Percentiles rank a stretch among this genome's conserved stretches.
Conservation (phyloP, 2,797 vertebrate species). For the Anguilla anguilla region DNA sequence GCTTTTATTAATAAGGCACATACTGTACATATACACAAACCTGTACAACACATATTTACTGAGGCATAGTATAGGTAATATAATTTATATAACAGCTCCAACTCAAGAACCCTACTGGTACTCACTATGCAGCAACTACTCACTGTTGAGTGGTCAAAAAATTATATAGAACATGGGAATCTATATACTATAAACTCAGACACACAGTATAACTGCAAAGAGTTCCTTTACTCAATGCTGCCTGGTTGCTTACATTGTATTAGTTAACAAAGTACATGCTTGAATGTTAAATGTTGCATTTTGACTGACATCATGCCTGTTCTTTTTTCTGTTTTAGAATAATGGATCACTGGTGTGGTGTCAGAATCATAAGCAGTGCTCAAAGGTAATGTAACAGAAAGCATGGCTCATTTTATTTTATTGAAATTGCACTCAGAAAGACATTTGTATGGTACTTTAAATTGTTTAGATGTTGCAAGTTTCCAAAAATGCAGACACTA, state of each 20-base stretch:
- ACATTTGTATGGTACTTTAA: not conserved
- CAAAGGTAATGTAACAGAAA: conserved; percentile 81
- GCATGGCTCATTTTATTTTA: conserved; percentile 1
- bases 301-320: not conserved
- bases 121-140: not conserved
- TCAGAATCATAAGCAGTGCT: conserved; percentile 97
- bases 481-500: not conserved
- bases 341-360: conserved; percentile 96
- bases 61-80: not conserved
- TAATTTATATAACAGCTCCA: not conserved
- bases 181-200: not conserved
- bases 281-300: not conserved
- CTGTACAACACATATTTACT: not conserved
- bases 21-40: not conserved
- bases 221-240: not conserved
- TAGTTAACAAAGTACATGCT: not conserved
- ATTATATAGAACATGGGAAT: not conserved
- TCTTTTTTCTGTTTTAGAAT: conserved; percentile 75
- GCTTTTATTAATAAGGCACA: not conserved
- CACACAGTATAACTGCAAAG: not conserved
- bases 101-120: not conserved
- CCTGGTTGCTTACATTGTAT: not conserved
- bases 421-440: not conserved
- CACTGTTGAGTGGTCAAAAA: not conserved
- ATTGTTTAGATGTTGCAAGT: not conserved